Conservation (phyloP, 2,888 invertebrate genomes). For the Dolichomitus sp. region DNA sequence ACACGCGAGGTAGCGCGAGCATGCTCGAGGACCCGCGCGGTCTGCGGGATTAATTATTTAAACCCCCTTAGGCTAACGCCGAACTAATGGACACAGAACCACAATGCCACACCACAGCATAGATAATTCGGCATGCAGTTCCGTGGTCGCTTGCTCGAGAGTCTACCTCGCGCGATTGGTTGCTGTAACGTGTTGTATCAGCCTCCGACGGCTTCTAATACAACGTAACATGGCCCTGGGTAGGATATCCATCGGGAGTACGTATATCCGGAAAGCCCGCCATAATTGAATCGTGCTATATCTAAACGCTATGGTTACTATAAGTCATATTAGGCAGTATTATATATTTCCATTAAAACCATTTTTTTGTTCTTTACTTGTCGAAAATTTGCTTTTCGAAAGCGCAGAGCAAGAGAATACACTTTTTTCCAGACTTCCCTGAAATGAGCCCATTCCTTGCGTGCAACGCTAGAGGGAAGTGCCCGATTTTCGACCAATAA, state of each 20-base stretch:
- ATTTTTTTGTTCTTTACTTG: neutral
- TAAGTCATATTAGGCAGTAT: neutral
- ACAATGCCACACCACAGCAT: constrained; percentile 79
- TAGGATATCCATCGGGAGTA: constrained; percentile 17
- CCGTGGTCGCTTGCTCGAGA: constrained; percentile 68
- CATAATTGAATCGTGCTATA: neutral
- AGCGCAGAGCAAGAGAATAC: no score
- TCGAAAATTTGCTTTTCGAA: no score
- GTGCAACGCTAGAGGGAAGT: no score
- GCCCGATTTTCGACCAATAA: no score
- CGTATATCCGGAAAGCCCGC: neutral
- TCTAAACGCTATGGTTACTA: neutral
- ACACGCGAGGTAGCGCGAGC: constrained; percentile 12
- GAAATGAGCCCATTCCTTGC: no score
- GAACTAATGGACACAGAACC: constrained; percentile 81
- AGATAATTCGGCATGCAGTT: constrained; percentile 80
- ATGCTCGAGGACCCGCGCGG: constrained; percentile 65
- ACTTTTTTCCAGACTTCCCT: no score
- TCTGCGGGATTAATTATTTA: constrained; percentile 80
- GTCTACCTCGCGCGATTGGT: constrained; percentile 23
- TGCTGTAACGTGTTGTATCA: constrained; percentile 23
- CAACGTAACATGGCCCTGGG: constrained; percentile 30
- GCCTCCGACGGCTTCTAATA: constrained; percentile 10
- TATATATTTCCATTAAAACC: neutral
- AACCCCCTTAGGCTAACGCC: constrained; percentile 80